Percentiles rank a stretch among this genome's conserved stretches.
Conservation (phyloP, 2,888 invertebrate genomes). For the Andrena minutula region DNA sequence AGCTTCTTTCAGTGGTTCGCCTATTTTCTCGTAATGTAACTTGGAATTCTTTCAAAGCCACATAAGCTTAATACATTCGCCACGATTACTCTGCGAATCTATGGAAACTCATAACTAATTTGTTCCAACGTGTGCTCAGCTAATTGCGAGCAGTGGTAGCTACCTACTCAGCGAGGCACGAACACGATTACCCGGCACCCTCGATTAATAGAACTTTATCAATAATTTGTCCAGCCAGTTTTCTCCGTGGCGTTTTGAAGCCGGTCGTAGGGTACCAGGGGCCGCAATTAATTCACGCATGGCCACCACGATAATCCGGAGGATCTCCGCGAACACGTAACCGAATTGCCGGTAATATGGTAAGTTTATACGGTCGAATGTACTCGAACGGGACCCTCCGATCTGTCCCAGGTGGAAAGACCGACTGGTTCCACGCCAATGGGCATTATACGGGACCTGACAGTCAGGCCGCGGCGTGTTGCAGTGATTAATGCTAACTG, state of each 20-base stretch:
- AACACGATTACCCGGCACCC: conserved; percentile 12
- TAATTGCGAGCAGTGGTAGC: neutral
- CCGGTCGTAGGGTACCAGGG: conserved; percentile 15
- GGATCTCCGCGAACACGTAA: conserved; percentile 56
- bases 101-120: neutral
- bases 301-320: conserved; percentile 50
- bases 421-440: conserved; percentile 72
- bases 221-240: conserved; percentile 12
- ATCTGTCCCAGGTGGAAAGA: conserved; percentile 74
- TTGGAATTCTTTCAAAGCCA: too few species aligned
- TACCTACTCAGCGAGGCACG: too few species aligned
- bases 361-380: conserved; percentile 68
- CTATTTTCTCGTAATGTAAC: too few species aligned
- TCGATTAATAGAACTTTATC: conserved; percentile 1
- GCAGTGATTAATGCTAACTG: conserved; percentile 84
- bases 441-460: conserved; percentile 81
- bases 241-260: neutral
- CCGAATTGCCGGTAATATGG: conserved; percentile 62
- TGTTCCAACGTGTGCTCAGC: neutral
- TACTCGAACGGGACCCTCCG: conserved; percentile 67
- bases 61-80: neutral
- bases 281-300: conserved; percentile 54
- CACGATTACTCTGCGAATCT: neutral
- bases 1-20: too few species aligned
- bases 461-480: conserved; percentile 81